These are phyloP conservation scores for Onychostruthus taczanowskii DNA, from an alignment of 2,113 vertebrate species.

Conservation along the genomic window DNA sequence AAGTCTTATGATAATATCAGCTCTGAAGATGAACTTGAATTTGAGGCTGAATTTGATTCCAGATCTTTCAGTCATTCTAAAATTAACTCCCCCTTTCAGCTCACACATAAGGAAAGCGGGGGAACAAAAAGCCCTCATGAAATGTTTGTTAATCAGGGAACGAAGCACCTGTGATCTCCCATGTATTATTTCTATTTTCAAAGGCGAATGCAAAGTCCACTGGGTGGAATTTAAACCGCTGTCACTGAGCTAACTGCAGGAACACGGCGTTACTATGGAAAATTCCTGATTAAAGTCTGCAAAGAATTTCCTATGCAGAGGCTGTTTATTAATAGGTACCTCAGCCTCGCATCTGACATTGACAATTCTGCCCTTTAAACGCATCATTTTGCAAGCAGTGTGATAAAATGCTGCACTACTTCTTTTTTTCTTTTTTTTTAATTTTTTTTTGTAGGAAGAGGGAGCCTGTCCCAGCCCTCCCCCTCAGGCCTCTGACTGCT, in stretches of 20 bases:
- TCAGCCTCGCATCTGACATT: slow-evolving; percentile 66
- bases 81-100: slow-evolving; percentile 32
- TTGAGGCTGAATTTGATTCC: background rate
- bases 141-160: slow-evolving; percentile 23
- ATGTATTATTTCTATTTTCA: slow-evolving; percentile 52
- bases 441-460: background rate
- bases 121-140: background rate
- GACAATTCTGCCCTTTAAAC: slow-evolving; percentile 66
- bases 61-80: slow-evolving; percentile 28
- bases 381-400: slow-evolving; percentile 60
- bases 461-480: slow-evolving; percentile 30
- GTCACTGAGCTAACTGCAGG: slow-evolving; percentile 49
- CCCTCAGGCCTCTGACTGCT: slow-evolving; percentile 44
- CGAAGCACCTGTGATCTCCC: slow-evolving; percentile 51
- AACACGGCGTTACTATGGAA: slow-evolving; percentile 71
- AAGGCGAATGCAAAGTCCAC: slow-evolving; percentile 51
- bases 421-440: background rate
- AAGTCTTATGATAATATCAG: background rate
- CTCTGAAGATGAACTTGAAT: background rate
- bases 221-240: slow-evolving; percentile 65
- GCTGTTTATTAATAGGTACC: slow-evolving; percentile 71
- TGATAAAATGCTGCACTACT: slow-evolving; percentile 39
- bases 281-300: slow-evolving; percentile 73
- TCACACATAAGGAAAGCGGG: background rate
- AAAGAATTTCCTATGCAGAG: slow-evolving; percentile 66